Percentiles rank a stretch among this genome's conserved stretches.
These are phyloP conservation scores for Metacarcinus magister DNA, from an alignment of 2,888 invertebrate species.

Conservation along the genomic window DNA sequence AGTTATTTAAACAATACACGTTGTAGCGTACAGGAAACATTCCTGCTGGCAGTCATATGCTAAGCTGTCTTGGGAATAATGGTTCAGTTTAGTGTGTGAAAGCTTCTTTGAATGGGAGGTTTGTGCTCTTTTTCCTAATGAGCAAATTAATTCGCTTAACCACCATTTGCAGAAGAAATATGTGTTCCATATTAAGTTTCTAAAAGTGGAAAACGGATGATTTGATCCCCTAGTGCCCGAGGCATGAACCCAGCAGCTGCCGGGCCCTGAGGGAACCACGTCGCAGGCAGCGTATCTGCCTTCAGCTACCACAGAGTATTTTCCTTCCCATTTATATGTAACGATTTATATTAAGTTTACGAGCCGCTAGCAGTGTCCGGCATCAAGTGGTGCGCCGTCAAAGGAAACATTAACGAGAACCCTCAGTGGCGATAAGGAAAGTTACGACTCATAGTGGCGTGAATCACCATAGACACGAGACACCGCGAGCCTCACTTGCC, in stretches of 20 bases:
- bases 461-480: conserved; percentile 49
- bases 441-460: conserved; percentile 34
- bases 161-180: background rate
- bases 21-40: background rate
- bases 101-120: background rate
- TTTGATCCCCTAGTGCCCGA: background rate
- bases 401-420: conserved; percentile 43
- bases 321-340: background rate
- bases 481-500: conserved; percentile 23
- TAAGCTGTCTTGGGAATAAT: background rate
- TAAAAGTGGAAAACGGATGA: background rate
- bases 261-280: background rate
- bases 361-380: background rate
- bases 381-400: background rate
- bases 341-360: background rate
- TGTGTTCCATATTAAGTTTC: background rate
- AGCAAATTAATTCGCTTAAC: background rate
- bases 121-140: background rate
- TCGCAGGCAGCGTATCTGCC: background rate
- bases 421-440: conserved; percentile 36
- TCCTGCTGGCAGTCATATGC: background rate
- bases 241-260: background rate
- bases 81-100: background rate
- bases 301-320: background rate
- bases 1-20: conserved; percentile 4